Evolutionary conservation across 2,113 vertebrate species (phyloP), one percentile per base, ranked within the genome.

Genomic region (Agelaius tricolor): DNA sequence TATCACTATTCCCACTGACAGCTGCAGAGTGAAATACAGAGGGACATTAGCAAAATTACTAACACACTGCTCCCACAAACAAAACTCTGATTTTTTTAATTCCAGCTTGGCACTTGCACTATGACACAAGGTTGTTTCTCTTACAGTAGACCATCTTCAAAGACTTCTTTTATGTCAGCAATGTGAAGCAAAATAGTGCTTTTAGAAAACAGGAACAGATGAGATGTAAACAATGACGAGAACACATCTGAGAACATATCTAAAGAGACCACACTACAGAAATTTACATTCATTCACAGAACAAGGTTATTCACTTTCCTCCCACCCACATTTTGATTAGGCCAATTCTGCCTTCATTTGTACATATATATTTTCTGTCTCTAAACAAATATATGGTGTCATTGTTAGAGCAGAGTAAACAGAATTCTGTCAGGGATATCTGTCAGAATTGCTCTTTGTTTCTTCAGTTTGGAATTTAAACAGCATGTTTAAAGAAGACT

Each of bases 151-250:
- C 46, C 39, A 90, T 90, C 72, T 94, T 95, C 76, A 93, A 92
- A 95, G 68, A 71, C 41, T 86, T 31, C 5, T 46, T 82, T 85
- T 67, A 79, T 77, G 83, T 88, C 72, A 90, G 61, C 51, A 90
- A 66, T 35, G 63, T 71, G 63, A 91, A 90, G 16, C 47, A 94
- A 96, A 77, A 24, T 46, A 90, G 41, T 57, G 43, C 69, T 89
- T 94, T 81, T 66, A 66, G 55, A 91, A 82, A 93, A 94, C 92
- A 92, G 94, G 94, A 96, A 94, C 86, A 16, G 49, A 89, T 54
- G 11, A 74, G 65, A 94, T 92, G 58, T 76, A 96, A 96, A 93
- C 65, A 92, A 78, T 9, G 51, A 86, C 6, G 1, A 90, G 80
- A 86, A 79, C 65, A 61, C 69, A 89, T 92, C 86, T 94, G 90